phyloP scores from a whole-genome alignment of 1,140 invertebrate species.

The Apis cerana region DNA sequence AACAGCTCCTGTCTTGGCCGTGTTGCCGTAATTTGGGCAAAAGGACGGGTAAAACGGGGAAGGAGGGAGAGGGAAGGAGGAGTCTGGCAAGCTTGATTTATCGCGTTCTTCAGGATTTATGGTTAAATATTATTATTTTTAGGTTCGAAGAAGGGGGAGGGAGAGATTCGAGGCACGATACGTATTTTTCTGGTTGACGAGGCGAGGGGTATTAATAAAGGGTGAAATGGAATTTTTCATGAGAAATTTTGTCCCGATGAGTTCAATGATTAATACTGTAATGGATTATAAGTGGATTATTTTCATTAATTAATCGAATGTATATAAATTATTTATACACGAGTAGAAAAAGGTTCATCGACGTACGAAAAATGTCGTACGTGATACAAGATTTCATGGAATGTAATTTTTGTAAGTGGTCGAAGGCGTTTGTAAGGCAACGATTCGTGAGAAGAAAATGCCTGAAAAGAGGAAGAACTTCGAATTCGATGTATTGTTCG shows the following conservation, averaged over 20 bases:
- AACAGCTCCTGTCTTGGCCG: neutral
- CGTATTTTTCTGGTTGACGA: too few species aligned
- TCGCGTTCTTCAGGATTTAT: neutral
- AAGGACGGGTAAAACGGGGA: neutral
- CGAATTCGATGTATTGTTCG: constrained; percentile 3
- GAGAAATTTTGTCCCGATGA: too few species aligned
- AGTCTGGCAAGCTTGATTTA: neutral
- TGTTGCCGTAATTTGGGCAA: neutral
- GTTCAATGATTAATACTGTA: too few species aligned
- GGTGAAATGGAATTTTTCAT: too few species aligned
- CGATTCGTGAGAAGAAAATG: neutral
- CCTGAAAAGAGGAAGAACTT: neutral
- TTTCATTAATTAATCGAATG: too few species aligned
- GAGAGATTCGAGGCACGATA: too few species aligned
- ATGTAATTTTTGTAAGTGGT: constrained; percentile 17
- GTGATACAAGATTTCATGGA: too few species aligned
- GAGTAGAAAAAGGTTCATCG: too few species aligned
- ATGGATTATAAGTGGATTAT: too few species aligned
- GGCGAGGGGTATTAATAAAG: too few species aligned
- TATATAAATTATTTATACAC: neutral
- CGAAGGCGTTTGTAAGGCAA: neutral
- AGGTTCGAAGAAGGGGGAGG: neutral
- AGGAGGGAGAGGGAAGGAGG: too few species aligned
- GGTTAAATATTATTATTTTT: neutral
- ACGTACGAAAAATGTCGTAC: neutral